Evolutionary conservation across 2,113 vertebrate species (phyloP).

Genomic region (Myxocyprinus asiaticus): DNA sequence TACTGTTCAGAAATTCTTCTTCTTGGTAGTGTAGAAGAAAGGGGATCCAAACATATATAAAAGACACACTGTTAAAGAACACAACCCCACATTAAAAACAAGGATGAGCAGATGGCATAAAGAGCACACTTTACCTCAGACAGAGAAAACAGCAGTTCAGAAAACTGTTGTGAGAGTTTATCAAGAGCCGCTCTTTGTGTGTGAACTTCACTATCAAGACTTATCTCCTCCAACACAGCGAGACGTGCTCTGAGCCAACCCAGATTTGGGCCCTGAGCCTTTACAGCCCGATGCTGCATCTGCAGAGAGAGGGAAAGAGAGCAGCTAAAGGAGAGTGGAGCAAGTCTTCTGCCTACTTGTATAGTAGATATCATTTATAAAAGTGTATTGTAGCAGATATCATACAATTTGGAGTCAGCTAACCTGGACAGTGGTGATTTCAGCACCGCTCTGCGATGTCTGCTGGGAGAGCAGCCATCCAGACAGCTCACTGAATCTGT

Average conservation of each 20-base stretch:
- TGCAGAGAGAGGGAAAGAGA: conserved; percentile 51
- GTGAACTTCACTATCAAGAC: conserved; percentile 79
- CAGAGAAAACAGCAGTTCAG: conserved; percentile 71
- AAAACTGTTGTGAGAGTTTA: conserved; percentile 81
- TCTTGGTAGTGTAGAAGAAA: too few relatives aligned
- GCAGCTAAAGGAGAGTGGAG: neutral
- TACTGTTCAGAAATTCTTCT: too few relatives aligned
- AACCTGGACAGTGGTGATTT: conserved; percentile 78
- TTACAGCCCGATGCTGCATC: conserved; percentile 77
- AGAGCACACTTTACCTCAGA: conserved; percentile 76
- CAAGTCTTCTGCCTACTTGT: too few relatives aligned
- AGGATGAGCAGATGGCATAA: neutral
- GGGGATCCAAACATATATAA: neutral
- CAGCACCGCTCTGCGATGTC: conserved; percentile 73
- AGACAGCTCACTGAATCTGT: conserved; percentile 84
- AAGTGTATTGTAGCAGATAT: too few relatives aligned
- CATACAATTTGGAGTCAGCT: conserved; percentile 25
- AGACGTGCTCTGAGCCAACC: conserved; percentile 86
- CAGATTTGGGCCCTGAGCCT: conserved; percentile 77
- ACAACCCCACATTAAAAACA: neutral
- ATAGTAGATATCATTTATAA: too few relatives aligned
- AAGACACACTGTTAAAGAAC: neutral
- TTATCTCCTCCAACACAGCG: conserved; percentile 75
- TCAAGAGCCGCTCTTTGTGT: conserved; percentile 79
- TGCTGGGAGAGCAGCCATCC: conserved; percentile 84